These are phyloP conservation scores for Eurois occulta DNA, from an alignment of 2,888 invertebrate species.

Conservation along the genomic window DNA sequence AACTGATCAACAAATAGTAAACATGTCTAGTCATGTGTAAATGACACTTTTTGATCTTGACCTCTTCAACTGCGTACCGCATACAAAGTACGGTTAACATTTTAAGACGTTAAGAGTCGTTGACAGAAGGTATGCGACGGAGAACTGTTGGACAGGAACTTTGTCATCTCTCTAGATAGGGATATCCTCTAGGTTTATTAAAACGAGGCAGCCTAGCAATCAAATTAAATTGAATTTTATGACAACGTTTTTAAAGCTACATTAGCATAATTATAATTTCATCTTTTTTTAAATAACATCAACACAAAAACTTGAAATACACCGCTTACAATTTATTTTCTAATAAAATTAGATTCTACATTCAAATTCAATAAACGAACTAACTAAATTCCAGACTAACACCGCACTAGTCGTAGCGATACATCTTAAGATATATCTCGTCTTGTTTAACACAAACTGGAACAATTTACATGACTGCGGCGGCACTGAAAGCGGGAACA, in stretches of 20 bases:
- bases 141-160: slow-evolving; percentile 39
- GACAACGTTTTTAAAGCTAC: not conserved
- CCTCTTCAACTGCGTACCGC: not conserved
- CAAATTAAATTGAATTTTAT: slow-evolving; percentile 17
- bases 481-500: slow-evolving; percentile 63
- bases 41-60: slow-evolving; percentile 1
- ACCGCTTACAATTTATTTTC: not conserved
- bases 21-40: not conserved
- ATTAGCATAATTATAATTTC: slow-evolving; percentile 23
- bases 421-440: slow-evolving; percentile 36
- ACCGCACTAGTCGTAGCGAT: slow-evolving; percentile 13
- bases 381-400: slow-evolving; percentile 16
- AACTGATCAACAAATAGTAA: too few relatives aligned
- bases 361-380: slow-evolving; percentile 15
- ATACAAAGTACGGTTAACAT: slow-evolving; percentile 23
- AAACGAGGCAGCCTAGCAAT: slow-evolving; percentile 34
- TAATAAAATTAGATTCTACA: slow-evolving; percentile 8
- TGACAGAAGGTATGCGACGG: not conserved
- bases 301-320: slow-evolving; percentile 5
- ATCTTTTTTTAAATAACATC: not conserved
- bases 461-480: slow-evolving; percentile 68
- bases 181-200: slow-evolving; percentile 43
- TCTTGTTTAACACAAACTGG: slow-evolving; percentile 55
- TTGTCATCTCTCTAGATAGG: slow-evolving; percentile 36
- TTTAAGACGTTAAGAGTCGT: slow-evolving; percentile 14